A percentile compares a stretch with the other conserved stretches of the same genome.
Conservation (phyloP, 1,140 invertebrate species). For the Ceratina japonica region DNA sequence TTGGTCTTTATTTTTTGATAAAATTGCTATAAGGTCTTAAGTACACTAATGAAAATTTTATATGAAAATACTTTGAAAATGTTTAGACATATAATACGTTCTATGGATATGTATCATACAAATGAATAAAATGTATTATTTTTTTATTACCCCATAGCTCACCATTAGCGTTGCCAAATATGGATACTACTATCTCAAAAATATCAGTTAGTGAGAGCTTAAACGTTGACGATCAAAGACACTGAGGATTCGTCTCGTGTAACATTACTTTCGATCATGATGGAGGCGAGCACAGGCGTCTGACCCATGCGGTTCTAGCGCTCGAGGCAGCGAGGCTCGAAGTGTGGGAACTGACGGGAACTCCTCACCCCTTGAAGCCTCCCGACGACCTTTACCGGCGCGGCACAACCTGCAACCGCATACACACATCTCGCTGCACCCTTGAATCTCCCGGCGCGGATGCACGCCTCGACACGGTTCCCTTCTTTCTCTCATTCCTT, state of each 20-base stretch:
- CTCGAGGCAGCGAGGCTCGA: conserved; percentile 67
- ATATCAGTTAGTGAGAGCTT: no score
- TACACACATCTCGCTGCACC: conserved; percentile 55
- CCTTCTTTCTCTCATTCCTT: conserved; percentile 11
- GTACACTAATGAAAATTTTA: no score
- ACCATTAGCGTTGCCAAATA: no score
- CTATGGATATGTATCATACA: no score
- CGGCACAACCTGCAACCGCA: conserved; percentile 67
- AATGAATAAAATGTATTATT: no score
- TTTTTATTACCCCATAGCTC: no score
- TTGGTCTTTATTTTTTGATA: no score
- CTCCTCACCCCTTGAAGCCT: conserved; percentile 69
- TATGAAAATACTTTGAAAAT: no score
- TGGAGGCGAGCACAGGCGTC: conserved; percentile 73
- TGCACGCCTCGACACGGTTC: conserved; percentile 22
- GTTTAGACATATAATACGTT: no score
- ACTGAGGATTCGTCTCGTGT: conserved; percentile 64
- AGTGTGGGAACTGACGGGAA: conserved; percentile 74
- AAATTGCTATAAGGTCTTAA: no score
- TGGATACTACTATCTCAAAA: no score
- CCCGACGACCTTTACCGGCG: conserved; percentile 71
- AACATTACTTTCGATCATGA: conserved; percentile 66
- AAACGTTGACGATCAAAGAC: no score
- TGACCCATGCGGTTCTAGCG: conserved; percentile 73
- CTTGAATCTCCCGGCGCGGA: conserved; percentile 52